Evolutionary conservation across 2,888 invertebrate species (phyloP).

Genomic region (Chydorus sphaericus): DNA sequence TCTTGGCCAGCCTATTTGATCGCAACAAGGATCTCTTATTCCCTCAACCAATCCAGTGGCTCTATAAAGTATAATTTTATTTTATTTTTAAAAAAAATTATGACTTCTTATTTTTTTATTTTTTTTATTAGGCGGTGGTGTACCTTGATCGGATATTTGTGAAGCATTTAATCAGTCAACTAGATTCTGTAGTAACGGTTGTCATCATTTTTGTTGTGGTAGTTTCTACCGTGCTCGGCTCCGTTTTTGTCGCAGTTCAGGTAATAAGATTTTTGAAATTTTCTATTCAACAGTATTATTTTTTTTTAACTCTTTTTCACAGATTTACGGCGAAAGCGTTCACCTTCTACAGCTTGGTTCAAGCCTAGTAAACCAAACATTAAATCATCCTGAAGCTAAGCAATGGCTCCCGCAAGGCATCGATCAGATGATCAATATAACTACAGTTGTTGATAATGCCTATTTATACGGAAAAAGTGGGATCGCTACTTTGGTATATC

Average conservation of each 20-base stretch:
- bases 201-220: constrained; percentile 75
- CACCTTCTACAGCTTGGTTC: constrained; percentile 77
- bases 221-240: constrained; percentile 57
- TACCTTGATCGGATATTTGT: constrained; percentile 43
- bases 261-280: constrained; percentile 33
- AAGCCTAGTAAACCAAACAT: constrained; percentile 72
- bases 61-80: constrained; percentile 43
- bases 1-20: constrained; percentile 42
- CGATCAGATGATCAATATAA: constrained; percentile 68
- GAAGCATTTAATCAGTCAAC: constrained; percentile 50
- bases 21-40: constrained; percentile 41
- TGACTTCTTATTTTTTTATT: constrained; percentile 19
- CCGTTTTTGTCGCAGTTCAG: constrained; percentile 69
- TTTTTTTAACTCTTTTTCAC: constrained; percentile 22
- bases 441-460: constrained; percentile 49
- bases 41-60: constrained; percentile 58
- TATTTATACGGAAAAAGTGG: constrained; percentile 84
- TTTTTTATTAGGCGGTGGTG: constrained; percentile 16
- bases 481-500: constrained; percentile 64
- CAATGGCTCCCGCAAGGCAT: constrained; percentile 70
- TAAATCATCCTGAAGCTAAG: constrained; percentile 68
- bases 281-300: background rate
- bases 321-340: constrained; percentile 89
- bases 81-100: constrained; percentile 4
- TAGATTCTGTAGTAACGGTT: constrained; percentile 73